Percentiles rank a stretch among this genome's conserved stretches.
Conservation (phyloP, 2,113 vertebrate genomes). For the Anoura caudifer region DNA sequence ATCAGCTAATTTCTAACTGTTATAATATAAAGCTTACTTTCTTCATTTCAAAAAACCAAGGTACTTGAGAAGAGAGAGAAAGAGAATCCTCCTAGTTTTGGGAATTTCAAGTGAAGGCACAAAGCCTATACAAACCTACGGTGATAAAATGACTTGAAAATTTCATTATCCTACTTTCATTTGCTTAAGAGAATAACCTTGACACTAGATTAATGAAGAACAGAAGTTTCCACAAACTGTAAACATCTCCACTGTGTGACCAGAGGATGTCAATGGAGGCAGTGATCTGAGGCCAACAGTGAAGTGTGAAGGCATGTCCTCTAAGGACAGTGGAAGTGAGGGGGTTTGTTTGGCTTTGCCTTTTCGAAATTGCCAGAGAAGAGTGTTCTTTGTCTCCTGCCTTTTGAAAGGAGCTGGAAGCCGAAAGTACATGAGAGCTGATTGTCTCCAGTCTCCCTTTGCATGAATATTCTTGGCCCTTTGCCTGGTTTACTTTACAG, state of each 20-base stretch:
- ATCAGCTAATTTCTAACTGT: not conserved
- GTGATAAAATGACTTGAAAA: not conserved
- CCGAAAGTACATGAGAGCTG: not conserved
- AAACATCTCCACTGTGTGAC: not conserved
- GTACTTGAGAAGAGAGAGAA: not conserved
- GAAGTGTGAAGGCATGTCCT: not conserved
- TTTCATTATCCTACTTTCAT: not conserved
- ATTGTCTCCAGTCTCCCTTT: not conserved
- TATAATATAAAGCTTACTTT: not conserved
- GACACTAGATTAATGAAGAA: not conserved
- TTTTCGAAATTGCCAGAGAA: conserved; percentile 50
- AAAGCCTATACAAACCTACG: not conserved
- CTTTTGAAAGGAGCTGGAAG: conserved; percentile 28
- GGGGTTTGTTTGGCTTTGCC: conserved; percentile 34
- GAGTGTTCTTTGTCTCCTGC: not conserved
- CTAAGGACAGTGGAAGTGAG: not conserved
- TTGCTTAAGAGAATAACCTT: not conserved
- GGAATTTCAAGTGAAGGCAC: not conserved
- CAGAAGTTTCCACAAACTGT: not conserved
- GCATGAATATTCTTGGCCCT: conserved; percentile 31
- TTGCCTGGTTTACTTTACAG: conserved; percentile 51
- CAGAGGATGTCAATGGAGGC: not conserved
- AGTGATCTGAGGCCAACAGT: not conserved
- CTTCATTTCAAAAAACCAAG: conserved; percentile 23
- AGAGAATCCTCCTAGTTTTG: not conserved